These are phyloP conservation scores for Plodia interpunctella DNA, from an alignment of 1,140 invertebrate genomes.

Conservation along the genomic window DNA sequence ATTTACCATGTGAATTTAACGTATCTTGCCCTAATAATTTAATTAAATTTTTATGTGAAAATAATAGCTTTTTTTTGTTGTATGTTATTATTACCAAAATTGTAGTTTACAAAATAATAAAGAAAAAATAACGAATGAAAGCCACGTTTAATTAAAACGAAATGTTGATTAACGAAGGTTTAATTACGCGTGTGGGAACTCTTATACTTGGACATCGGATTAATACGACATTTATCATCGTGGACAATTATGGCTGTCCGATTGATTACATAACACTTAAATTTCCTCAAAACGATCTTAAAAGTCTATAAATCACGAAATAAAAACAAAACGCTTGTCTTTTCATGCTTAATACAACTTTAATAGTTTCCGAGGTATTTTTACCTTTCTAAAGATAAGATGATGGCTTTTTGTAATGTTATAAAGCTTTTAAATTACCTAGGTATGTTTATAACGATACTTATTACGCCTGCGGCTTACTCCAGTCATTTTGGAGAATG, in stretches of 20 bases:
- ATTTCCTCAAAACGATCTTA: slow-evolving; percentile 7
- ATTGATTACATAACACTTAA: slow-evolving; percentile 25
- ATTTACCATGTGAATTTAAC: no score
- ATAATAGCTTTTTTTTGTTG: no score
- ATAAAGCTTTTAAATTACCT: no score
- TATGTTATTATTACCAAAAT: no score
- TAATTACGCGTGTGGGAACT: background rate
- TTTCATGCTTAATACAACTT: slow-evolving; percentile 23
- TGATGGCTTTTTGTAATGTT: background rate
- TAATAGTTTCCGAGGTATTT: slow-evolving; percentile 15
- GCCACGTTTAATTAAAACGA: slow-evolving; percentile 27
- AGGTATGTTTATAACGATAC: no score
- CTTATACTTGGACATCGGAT: background rate
- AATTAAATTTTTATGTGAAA: no score
- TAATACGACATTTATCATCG: slow-evolving; percentile 24
- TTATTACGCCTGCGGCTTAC: background rate
- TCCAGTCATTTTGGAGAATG: background rate
- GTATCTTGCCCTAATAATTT: no score
- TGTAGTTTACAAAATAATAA: no score
- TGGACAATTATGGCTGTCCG: slow-evolving; percentile 16
- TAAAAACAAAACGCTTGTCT: slow-evolving; percentile 23
- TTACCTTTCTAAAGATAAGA: background rate
- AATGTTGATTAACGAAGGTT: slow-evolving; percentile 6
- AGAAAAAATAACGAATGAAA: background rate
- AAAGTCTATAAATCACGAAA: slow-evolving; percentile 4